Conservation (phyloP, 2,888 invertebrate species). For the Vesta saturnalis region DNA sequence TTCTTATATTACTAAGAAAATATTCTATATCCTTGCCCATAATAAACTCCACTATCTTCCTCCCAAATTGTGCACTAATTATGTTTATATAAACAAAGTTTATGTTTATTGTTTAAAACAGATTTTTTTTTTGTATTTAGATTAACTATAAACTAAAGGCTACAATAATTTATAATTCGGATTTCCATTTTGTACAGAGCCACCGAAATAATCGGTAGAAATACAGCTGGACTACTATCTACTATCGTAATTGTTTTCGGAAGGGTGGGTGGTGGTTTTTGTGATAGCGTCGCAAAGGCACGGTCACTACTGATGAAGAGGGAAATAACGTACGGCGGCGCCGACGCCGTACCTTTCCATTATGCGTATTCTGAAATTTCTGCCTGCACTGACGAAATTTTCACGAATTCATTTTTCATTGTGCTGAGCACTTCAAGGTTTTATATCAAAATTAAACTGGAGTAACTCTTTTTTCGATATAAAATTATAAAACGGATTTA, state of each 20-base stretch:
- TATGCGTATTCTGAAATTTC: slow-evolving; percentile 27
- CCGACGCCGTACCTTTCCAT: slow-evolving; percentile 38
- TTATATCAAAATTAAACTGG: too few relatives aligned
- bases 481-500: neutral
- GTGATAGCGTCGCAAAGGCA: slow-evolving; percentile 41
- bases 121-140: neutral
- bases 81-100: neutral
- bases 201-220: neutral
- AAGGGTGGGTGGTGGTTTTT: slow-evolving; percentile 30
- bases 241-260: slow-evolving; percentile 31
- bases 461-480: too few relatives aligned
- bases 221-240: slow-evolving; percentile 17
- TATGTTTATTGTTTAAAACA: too few relatives aligned
- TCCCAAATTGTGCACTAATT: neutral
- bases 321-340: slow-evolving; percentile 38
- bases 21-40: slow-evolving; percentile 24
- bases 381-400: slow-evolving; percentile 8
- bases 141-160: too few relatives aligned
- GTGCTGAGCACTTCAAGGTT: neutral
- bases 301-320: slow-evolving; percentile 40
- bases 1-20: slow-evolving; percentile 7
- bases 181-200: neutral
- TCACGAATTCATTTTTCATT: slow-evolving; percentile 6
- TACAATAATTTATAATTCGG: neutral
- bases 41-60: slow-evolving; percentile 22